A percentile compares a stretch with the other conserved stretches of the same genome.
phyloP scores from a whole-genome alignment of 2,888 invertebrate species.

The Gisinianus flammeolus region DNA sequence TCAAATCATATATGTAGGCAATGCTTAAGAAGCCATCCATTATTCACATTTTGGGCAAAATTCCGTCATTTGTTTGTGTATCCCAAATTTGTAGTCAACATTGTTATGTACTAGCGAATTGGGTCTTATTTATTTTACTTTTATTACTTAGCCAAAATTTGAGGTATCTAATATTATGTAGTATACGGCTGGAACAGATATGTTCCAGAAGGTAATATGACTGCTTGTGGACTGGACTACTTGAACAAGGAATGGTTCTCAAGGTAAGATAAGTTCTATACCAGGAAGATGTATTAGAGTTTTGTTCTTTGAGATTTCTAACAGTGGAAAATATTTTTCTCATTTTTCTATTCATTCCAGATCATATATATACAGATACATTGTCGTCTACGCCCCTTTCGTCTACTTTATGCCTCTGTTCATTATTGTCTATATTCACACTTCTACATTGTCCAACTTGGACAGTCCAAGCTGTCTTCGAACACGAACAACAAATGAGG shows the following conservation, averaged over 20 bases:
- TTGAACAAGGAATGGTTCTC: slow-evolving; percentile 66
- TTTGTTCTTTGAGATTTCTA: too few relatives aligned
- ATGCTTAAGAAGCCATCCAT: too few relatives aligned
- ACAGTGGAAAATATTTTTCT: neutral
- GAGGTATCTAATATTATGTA: too few relatives aligned
- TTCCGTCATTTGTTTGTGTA: too few relatives aligned
- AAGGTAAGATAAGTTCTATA: too few relatives aligned
- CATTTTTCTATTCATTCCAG: neutral
- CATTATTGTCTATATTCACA: slow-evolving; percentile 69
- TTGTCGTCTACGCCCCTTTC: slow-evolving; percentile 66
- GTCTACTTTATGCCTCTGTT: slow-evolving; percentile 65
- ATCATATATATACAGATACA: slow-evolving; percentile 61
- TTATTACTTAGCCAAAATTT: too few relatives aligned
- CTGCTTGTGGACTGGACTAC: slow-evolving; percentile 72
- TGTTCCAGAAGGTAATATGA: slow-evolving; percentile 93
- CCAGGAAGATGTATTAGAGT: too few relatives aligned
- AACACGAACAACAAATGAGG: slow-evolving; percentile 60
- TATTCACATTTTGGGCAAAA: too few relatives aligned
- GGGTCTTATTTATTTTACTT: too few relatives aligned
- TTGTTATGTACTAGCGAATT: too few relatives aligned
- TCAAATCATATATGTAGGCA: too few relatives aligned
- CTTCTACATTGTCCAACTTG: slow-evolving; percentile 68
- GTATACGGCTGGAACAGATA: slow-evolving; percentile 66
- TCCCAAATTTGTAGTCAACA: too few relatives aligned
- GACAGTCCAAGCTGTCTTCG: slow-evolving; percentile 59